Percentiles rank a stretch among this genome's conserved stretches.
phyloP scores from a whole-genome alignment of 2,797 vertebrate species.

The Ficedula albicollis region DNA sequence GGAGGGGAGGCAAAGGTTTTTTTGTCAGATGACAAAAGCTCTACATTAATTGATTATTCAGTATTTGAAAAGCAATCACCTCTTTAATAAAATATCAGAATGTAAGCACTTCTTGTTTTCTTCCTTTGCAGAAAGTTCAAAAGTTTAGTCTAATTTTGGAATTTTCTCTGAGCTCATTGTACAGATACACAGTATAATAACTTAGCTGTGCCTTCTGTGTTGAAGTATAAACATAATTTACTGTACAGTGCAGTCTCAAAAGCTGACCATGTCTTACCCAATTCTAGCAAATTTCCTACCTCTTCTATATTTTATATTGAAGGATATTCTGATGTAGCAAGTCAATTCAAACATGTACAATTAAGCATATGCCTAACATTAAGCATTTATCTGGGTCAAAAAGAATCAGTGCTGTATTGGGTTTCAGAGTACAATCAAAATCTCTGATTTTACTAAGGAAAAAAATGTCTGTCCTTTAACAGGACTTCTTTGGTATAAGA shows the following conservation, averaged over 20 bases:
- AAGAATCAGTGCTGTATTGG: background rate
- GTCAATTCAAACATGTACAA: background rate
- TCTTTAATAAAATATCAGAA: background rate
- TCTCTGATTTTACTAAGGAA: background rate
- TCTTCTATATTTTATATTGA: background rate
- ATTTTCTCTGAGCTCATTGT: background rate
- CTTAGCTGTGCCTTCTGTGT: background rate
- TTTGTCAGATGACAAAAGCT: background rate
- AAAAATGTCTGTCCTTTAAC: background rate
- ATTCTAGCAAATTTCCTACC: background rate
- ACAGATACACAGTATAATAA: background rate
- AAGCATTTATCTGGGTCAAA: background rate
- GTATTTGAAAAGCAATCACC: background rate
- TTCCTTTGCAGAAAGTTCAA: background rate
- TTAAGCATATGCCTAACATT: background rate
- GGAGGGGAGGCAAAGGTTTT: background rate
- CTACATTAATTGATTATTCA: background rate
- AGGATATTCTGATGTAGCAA: background rate
- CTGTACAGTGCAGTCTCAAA: background rate
- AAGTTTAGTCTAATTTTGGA: background rate
- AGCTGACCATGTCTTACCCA: background rate
- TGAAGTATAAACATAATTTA: background rate
- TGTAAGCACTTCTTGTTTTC: background rate
- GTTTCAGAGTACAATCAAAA: background rate
- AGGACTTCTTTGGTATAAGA: background rate